Base-by-base conservation (phyloP, 2,888 invertebrate genomes). In the Acleris laterana region DNA sequence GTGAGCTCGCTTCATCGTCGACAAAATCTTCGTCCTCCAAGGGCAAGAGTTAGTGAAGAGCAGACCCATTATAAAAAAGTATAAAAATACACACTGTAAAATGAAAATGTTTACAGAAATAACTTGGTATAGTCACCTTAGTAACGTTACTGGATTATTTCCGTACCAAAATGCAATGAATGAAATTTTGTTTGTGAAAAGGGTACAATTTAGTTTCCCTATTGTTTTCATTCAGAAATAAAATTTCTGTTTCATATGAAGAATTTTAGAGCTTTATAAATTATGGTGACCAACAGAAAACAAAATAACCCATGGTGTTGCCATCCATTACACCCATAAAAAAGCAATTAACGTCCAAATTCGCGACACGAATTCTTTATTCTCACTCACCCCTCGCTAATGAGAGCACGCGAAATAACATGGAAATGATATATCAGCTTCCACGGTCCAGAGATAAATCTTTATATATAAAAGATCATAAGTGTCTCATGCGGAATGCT, bases 331-430 rank as follows among this genome's bases (percentile, higher is more conserved):
- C 22, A 56, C 13, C 44, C 13, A 17, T 42, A 57, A n/a, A 57
- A 46, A 25, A 46, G 57, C 57, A 57, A 57, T 57, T 25, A 57
- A 57, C 32, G 55, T 3, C n/a, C 22, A 22, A 46, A 57, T 46
- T 49, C 5, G 57, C 25, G 57, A 57, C 57, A 46, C 22, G 3
- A 22, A n/a, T 56, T 56, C 44, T 20, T 42, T 57, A 46, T 46
- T 46, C 46, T 46, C 46, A 46, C 46, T 46, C 46, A 46, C 46
- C 25, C 17, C 42, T 53, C 20, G 22, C 44, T 57, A 57, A 57
- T 57, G 46, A 57, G 56, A 16, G 46, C 22, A n/a, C 22, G 13
- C 38, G 38, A 44, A 57, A 57, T 44, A 46, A 46, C 20, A 57
- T 42, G 38, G 20, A 55, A 55, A 16, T 42, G 19, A 55, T 55